Evolutionary conservation across 2,113 vertebrate genomes (phyloP), one percentile per base, ranked within the genome.

Genomic region (Bucco capensis): DNA sequence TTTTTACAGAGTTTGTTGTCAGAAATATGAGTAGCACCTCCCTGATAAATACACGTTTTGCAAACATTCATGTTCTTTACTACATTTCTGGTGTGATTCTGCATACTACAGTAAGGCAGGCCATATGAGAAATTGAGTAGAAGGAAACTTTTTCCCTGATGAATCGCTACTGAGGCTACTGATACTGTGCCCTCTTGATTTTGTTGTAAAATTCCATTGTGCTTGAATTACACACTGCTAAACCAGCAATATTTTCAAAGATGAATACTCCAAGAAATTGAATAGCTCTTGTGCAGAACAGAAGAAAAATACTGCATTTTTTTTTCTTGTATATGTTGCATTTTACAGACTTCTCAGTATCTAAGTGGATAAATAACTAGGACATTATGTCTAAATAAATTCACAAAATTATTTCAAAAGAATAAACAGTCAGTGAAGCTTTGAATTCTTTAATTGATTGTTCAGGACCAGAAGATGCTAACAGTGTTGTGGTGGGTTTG

Each of bases 321-420:
- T 9, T 0, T n/a, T 37, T 67, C 35, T 16, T 46, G 4, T 46
- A 3, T 12, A 33, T 42, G 2, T 18, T 54, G 11, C 3, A 10
- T 50, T 70, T 84, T 54, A 35, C 11, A 71, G 0, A 7, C 6
- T 58, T 66, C 22, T 88, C 22, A 61, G 27, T 47, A 6, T 56
- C 30, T 12, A 37, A 7, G 10, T 18, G 5, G 28, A 33, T 50
- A 71, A 58, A 71, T 72, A 78, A 28, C 78, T 47, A 37, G 8
- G 16, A 40, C 2, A 25, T 49, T 71, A 27, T 42, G 4, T 44
- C 19, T 91, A 72, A 92, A 56, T 14, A 65, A 56, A 37, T 4
- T 78, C 17, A 50, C 4, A 56, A 84, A 78, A 56, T 2, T n/a
- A 8, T 64, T 74, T 74, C 4, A 33, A 40, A 72, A 50, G 2